Percentiles rank a stretch among this genome's conserved stretches.
Conservation (phyloP, 2,113 vertebrate species). For the Pseudopipra pipra region DNA sequence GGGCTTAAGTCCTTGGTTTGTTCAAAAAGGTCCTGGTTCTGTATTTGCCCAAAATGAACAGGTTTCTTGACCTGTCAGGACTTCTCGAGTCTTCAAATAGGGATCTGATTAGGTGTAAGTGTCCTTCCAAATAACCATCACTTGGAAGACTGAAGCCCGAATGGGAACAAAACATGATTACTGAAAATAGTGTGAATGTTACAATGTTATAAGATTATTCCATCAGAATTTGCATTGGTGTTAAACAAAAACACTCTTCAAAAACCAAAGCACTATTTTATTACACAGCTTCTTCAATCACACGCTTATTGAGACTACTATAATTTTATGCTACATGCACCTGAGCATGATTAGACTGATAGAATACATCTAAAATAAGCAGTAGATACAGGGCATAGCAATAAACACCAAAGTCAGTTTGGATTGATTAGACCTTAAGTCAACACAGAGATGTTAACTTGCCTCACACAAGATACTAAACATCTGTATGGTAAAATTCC, state of each 20-base stretch:
- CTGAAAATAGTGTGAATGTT: background rate
- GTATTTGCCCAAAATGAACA: background rate
- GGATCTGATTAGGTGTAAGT: background rate
- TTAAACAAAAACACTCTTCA: background rate
- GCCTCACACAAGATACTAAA: background rate
- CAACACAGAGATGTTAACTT: background rate
- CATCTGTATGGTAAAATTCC: background rate
- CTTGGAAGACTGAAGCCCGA: background rate
- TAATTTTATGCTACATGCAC: background rate
- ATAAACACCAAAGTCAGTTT: background rate
- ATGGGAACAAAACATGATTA: background rate
- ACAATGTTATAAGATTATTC: background rate
- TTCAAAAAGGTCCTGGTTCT: background rate
- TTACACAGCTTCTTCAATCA: background rate
- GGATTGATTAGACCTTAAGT: background rate
- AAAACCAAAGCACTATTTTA: background rate
- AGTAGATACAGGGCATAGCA: background rate
- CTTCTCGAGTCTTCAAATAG: background rate
- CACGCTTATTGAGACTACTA: background rate
- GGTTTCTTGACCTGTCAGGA: background rate
- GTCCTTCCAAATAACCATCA: background rate
- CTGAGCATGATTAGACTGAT: background rate
- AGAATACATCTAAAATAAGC: background rate
- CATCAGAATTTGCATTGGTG: background rate
- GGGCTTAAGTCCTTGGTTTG: background rate